phyloP scores from a whole-genome alignment of 2,888 invertebrate species.

The Conops quadrifasciatus region DNA sequence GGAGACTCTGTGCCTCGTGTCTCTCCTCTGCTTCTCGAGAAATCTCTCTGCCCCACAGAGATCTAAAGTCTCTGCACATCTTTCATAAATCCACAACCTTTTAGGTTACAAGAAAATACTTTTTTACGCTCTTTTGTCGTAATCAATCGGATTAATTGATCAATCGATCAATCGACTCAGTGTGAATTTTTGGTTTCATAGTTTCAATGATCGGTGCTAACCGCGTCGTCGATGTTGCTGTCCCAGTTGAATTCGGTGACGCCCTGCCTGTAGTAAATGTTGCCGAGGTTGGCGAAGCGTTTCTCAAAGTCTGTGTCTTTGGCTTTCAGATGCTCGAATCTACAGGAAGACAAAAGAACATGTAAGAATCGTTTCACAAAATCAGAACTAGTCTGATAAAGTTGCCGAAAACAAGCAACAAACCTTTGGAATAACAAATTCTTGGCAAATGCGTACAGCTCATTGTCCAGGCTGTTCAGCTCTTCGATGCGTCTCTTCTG shows the following conservation, averaged over 20 bases:
- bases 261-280: conserved; percentile 77
- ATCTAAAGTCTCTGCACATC: too few species aligned
- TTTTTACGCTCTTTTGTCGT: conserved; percentile 5
- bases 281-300: conserved; percentile 85
- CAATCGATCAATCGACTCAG: conserved; percentile 42
- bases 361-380: conserved; percentile 5
- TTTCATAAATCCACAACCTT: too few species aligned
- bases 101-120: conserved; percentile 1
- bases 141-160: too few species aligned
- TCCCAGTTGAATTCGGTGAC: conserved; percentile 91
- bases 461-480: conserved; percentile 88
- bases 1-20: too few species aligned
- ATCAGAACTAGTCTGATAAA: neutral
- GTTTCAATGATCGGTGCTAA: conserved; percentile 62
- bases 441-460: conserved; percentile 93
- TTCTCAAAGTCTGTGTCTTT: conserved; percentile 83
- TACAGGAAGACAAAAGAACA: conserved; percentile 51
- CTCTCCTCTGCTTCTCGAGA: too few species aligned
- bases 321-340: conserved; percentile 83
- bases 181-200: conserved; percentile 42
- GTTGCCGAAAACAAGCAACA: too few species aligned
- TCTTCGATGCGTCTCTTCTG: conserved; percentile 80
- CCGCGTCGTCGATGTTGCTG: conserved; percentile 78
- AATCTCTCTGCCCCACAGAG: too few species aligned
- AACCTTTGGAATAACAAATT: conserved; percentile 83